A percentile compares a stretch with the other conserved stretches of the same genome.
Conservation (phyloP, 92 coral and sea anemone species). For the Isaurus tuberculatus region DNA sequence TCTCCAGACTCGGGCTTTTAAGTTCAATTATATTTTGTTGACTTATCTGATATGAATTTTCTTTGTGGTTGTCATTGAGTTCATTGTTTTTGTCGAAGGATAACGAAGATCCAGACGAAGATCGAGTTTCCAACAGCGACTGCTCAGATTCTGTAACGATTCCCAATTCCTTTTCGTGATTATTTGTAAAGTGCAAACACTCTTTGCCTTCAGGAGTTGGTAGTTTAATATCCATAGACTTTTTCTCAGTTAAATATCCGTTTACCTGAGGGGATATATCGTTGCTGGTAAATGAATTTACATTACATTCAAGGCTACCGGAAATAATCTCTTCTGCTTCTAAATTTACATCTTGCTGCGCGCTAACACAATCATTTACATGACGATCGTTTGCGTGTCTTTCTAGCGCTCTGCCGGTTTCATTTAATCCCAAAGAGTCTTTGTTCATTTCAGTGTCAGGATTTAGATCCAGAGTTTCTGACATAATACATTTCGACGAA, state of each 20-base stretch:
- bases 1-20: background rate
- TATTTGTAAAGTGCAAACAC: constrained; percentile 1
- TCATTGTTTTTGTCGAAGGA: constrained; percentile 1
- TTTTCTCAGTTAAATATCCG: constrained; percentile 15
- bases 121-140: background rate
- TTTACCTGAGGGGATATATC: constrained; percentile 1
- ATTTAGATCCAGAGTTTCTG: background rate
- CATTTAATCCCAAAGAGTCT: background rate
- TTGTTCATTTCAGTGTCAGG: background rate
- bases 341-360: constrained; percentile 27
- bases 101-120: background rate
- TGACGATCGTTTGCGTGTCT: background rate
- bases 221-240: background rate
- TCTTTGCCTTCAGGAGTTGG: constrained; percentile 10
- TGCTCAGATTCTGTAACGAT: background rate
- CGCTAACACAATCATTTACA: background rate
- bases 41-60: background rate
- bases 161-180: background rate
- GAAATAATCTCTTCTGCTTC: constrained; percentile 20
- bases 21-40: background rate
- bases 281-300: background rate
- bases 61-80: background rate
- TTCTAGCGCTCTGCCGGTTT: background rate
- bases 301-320: background rate
- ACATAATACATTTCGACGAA: background rate